phyloP scores from a whole-genome alignment of 2,113 vertebrate species.

The Eulacestoma nigropectus region DNA sequence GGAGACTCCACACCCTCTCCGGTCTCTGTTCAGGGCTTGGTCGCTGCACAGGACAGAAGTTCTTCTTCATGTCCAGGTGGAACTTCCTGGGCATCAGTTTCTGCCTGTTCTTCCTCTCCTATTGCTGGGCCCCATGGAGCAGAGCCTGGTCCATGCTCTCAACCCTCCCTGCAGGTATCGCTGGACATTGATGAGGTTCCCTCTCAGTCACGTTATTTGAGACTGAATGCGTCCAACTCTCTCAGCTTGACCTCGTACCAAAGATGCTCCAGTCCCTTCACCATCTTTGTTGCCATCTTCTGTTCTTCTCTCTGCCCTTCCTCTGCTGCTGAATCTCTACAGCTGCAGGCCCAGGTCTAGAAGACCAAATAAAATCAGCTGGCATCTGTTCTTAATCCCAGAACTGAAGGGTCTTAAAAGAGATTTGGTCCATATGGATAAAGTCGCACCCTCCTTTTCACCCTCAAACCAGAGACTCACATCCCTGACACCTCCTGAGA shows the following conservation, averaged over 20 bases:
- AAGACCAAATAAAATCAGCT: not conserved
- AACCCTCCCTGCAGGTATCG: not conserved
- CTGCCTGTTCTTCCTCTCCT: not conserved
- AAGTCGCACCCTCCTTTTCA: not conserved
- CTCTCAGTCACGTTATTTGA: not conserved
- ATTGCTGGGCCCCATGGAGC: rapidly evolving
- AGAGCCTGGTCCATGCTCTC: not conserved
- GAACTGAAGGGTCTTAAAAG: not conserved
- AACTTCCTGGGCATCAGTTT: not conserved
- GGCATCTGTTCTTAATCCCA: not conserved
- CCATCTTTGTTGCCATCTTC: not conserved
- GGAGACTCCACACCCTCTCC: not conserved
- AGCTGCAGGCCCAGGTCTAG: not conserved
- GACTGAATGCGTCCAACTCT: not conserved
- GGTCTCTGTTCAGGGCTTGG: not conserved
- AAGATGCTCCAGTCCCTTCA: not conserved
- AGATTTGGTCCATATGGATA: not conserved
- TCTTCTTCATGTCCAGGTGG: not conserved
- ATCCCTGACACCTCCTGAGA: not conserved
- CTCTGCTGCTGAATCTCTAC: not conserved
- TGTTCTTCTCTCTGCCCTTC: not conserved
- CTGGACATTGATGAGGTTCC: not conserved
- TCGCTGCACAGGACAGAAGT: not conserved
- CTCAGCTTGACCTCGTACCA: not conserved
- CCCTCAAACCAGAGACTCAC: not conserved